Conservation (phyloP, 2,888 invertebrate genomes). For the Pheosia tremula region DNA sequence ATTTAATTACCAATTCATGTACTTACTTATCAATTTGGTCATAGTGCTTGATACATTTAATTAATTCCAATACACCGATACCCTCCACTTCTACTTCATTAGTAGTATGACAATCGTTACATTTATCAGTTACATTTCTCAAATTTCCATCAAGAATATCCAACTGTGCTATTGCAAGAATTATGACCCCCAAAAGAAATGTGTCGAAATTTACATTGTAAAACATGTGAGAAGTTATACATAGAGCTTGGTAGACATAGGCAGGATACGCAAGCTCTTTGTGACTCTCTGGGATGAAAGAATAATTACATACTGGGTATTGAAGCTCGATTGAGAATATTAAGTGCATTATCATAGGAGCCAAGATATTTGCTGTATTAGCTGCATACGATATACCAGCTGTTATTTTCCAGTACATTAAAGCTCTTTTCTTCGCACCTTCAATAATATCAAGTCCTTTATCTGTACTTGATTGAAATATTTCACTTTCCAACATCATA, state of each 20-base stretch:
- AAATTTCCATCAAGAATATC: slow-evolving; percentile 57
- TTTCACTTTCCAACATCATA: slow-evolving; percentile 54
- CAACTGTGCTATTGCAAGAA: slow-evolving; percentile 61
- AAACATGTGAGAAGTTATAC: slow-evolving; percentile 57
- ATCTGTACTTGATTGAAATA: slow-evolving; percentile 51
- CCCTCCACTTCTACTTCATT: slow-evolving; percentile 19
- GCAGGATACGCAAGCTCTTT: slow-evolving; percentile 51
- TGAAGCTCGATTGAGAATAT: slow-evolving; percentile 42
- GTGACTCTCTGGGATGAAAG: slow-evolving; percentile 53
- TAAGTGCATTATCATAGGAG: slow-evolving; percentile 52
- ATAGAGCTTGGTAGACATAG: slow-evolving; percentile 59
- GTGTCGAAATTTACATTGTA: slow-evolving; percentile 59
- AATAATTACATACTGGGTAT: slow-evolving; percentile 58
- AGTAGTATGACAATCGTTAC: background rate
- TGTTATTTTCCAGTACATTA: slow-evolving; percentile 55
- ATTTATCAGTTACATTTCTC: slow-evolving; percentile 40
- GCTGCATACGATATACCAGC: slow-evolving; percentile 48
- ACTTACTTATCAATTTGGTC: slow-evolving; percentile 57
- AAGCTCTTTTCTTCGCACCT: slow-evolving; percentile 51
- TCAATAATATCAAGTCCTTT: slow-evolving; percentile 46
- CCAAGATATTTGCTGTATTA: slow-evolving; percentile 43
- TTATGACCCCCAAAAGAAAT: slow-evolving; percentile 61
- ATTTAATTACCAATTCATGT: background rate
- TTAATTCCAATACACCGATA: slow-evolving; percentile 42
- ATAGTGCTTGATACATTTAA: slow-evolving; percentile 55